These are phyloP conservation scores for Melangyna quadrimaculata DNA, from an alignment of 2,888 invertebrate species.

Conservation along the genomic window DNA sequence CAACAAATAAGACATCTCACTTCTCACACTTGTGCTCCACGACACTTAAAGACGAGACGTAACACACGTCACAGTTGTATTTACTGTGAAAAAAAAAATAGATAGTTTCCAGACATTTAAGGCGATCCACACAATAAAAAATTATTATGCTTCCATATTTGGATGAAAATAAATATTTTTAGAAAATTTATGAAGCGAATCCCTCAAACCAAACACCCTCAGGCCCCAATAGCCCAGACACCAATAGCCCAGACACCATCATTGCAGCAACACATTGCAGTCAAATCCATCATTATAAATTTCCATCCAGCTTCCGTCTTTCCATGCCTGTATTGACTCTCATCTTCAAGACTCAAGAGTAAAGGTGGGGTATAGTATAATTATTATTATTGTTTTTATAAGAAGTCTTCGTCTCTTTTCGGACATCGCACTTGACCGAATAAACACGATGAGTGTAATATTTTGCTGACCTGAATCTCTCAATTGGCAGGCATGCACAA, in stretches of 20 bases:
- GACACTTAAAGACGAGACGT: neutral
- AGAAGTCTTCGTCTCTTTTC: slow-evolving; percentile 1
- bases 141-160: neutral
- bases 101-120: neutral
- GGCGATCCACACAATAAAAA: neutral
- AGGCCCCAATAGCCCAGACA: too few species aligned
- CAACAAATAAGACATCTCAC: neutral
- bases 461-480: slow-evolving; percentile 1
- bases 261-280: neutral
- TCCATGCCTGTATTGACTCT: neutral
- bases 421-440: slow-evolving; percentile 9
- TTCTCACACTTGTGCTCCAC: neutral
- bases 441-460: slow-evolving; percentile 2
- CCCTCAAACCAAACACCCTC: neutral
- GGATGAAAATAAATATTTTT: slow-evolving; percentile 1
- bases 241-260: neutral
- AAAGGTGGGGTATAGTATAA: neutral
- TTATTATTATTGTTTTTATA: neutral
- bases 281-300: slow-evolving; percentile 1
- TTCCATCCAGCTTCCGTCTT: neutral
- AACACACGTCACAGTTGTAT: neutral
- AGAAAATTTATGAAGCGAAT: neutral
- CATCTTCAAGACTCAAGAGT: neutral
- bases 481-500: neutral
- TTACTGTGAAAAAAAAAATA: neutral